Conservation (phyloP, 35 echinoderm and acorn worm genomes). For the Stichopus chloronotus region DNA sequence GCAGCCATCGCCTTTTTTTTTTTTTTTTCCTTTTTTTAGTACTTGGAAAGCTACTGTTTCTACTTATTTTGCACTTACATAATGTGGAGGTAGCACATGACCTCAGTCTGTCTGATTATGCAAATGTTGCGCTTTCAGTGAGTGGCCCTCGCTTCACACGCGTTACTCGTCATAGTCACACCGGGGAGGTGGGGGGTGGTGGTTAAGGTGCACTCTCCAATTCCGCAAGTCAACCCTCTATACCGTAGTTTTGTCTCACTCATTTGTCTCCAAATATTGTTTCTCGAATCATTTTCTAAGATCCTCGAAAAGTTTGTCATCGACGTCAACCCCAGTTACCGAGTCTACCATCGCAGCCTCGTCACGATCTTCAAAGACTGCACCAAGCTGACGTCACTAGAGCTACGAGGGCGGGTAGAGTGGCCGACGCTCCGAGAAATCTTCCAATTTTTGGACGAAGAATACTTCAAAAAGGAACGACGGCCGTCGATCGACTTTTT, state of each 20-base stretch:
- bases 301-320: constrained; percentile 71
- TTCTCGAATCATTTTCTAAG: neutral
- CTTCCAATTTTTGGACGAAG: constrained; percentile 73
- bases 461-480: constrained; percentile 52
- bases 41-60: no score
- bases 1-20: no score
- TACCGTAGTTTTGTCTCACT: neutral
- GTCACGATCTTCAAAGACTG: constrained; percentile 66
- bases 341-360: constrained; percentile 61
- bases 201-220: no score
- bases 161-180: neutral
- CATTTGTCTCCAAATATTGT: neutral
- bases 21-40: no score
- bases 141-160: no score
- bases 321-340: constrained; percentile 78
- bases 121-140: no score
- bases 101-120: no score
- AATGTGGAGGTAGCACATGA: no score
- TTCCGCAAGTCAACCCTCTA: no score
- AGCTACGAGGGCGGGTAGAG: constrained; percentile 70
- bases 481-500: constrained; percentile 56
- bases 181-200: no score
- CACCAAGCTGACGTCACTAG: constrained; percentile 32
- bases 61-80: no score
- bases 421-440: constrained; percentile 78